Base-by-base conservation (phyloP, 2,888 invertebrate genomes). In the Meiosimyza platycephala region DNA sequence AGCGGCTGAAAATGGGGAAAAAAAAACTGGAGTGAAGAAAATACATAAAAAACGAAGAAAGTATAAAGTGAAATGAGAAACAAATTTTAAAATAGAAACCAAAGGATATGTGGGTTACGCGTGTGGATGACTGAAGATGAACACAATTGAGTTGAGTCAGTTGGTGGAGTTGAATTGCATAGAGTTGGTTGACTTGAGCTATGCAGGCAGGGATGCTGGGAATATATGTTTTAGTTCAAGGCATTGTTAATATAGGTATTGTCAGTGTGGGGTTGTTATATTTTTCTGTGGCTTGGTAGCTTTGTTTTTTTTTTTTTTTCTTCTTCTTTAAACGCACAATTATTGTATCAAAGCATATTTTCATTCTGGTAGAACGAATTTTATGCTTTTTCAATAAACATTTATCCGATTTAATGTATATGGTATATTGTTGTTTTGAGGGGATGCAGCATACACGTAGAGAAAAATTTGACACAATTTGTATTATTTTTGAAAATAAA, bases 371-470 rank as follows among this genome's bases (percentile, higher is more conserved):
- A 86, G 86, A 87, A 86, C 85, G 86, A 85, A 85, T 87, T 87
- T 87, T 86, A 87, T 87, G 85, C 85, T 84, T 87, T 86, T 87
- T 86, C 86, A 87, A 87, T 87, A 87, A 86, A 87, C 87, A 87
- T 87, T 70, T 86, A 86, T 85, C 85, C 86, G 87, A 86, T 86
- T 86, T 85, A 18, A 50, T 28, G 15, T 62, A 15, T 33, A n/a
- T 76, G 84, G 84, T 81, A 83, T 82, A 81, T 83, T 59, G 70
- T 76, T 83, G 81, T 81, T 15, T 64, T 18, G 18, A 6, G 47
- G 50, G 40, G 22, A 1, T 69, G 51, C 57, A 11, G 51, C 57
- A 11, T 18, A 40, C 40, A 40, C 40, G 2, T 40, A 9, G 40
- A 9, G 16, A 11, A 54, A 54, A 54, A 18, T 6, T 52, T 15